A percentile compares a stretch with the other conserved stretches of the same genome.
Evolutionary conservation across 1,140 invertebrate genomes (phyloP).

Genomic region (Chrysomallon squamiferum): DNA sequence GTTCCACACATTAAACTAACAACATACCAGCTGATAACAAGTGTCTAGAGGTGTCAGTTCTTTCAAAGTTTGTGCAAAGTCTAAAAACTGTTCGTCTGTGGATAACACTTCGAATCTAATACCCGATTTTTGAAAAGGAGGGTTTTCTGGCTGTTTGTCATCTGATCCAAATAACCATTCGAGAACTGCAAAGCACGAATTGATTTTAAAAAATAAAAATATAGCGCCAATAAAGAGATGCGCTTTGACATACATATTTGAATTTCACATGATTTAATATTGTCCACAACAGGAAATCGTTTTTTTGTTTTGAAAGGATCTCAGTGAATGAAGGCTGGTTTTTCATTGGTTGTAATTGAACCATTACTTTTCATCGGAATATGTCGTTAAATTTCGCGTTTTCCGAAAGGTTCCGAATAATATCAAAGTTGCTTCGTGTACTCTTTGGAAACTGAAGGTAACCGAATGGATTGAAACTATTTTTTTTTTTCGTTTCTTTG

Average conservation of each 20-base stretch:
- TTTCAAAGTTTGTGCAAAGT: constrained; percentile 70
- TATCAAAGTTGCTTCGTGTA: no score
- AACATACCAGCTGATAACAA: constrained; percentile 70
- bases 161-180: constrained; percentile 41
- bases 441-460: no score
- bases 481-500: no score
- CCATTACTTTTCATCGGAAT: not conserved
- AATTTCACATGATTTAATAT: not conserved
- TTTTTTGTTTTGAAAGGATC: constrained; percentile 14
- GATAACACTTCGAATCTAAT: constrained; percentile 69
- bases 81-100: constrained; percentile 73
- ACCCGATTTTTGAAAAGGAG: constrained; percentile 2
- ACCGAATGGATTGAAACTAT: no score
- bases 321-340: constrained; percentile 5
- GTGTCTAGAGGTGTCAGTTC: constrained; percentile 70
- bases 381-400: no score
- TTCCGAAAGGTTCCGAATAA: no score
- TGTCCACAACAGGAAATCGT: constrained; percentile 18
- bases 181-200: constrained; percentile 6
- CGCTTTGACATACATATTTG: not conserved
- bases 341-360: constrained; percentile 18
- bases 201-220: not conserved
- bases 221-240: not conserved
- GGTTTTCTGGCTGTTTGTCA: constrained; percentile 3
- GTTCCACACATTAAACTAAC: no score